A percentile compares a stretch with the other conserved stretches of the same genome.
phyloP scores from a whole-genome alignment of 2,888 invertebrate species.

The Campoplex capitator region DNA sequence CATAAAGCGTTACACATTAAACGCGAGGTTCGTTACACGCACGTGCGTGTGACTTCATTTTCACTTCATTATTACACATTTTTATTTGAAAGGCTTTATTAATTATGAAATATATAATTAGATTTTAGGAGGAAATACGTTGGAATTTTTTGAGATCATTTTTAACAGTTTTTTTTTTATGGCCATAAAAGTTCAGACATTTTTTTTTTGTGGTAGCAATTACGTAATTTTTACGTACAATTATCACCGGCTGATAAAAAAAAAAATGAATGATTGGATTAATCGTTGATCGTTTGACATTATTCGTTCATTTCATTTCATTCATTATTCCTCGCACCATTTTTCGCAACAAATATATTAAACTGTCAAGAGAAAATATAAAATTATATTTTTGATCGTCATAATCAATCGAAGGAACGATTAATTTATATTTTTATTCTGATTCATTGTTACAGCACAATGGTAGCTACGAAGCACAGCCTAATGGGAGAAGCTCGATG shows the following conservation, averaged over 20 bases:
- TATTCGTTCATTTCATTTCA: conserved; percentile 10
- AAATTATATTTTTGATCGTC: not conserved
- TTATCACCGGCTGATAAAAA: too few species aligned
- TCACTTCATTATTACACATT: conserved; percentile 1
- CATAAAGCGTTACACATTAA: conserved; percentile 90
- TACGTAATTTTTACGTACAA: too few species aligned
- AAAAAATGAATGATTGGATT: too few species aligned
- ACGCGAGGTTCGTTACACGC: conserved; percentile 75
- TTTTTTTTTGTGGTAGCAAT: too few species aligned
- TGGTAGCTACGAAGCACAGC: conserved; percentile 80
- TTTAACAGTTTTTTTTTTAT: not conserved
- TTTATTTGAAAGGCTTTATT: not conserved
- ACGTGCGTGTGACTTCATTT: conserved; percentile 63
- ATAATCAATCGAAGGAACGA: not conserved
- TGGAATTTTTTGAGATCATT: not conserved
- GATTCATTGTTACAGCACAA: conserved; percentile 81
- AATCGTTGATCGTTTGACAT: not conserved
- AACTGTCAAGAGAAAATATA: not conserved
- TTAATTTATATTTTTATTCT: conserved; percentile 3
- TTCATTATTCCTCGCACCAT: conserved; percentile 17
- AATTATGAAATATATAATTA: not conserved
- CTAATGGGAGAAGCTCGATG: conserved; percentile 77
- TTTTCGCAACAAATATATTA: conserved; percentile 18
- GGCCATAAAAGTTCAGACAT: too few species aligned
- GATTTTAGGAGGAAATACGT: not conserved